A percentile compares a stretch with the other conserved stretches of the same genome.
phyloP scores from a whole-genome alignment of 2,113 vertebrate species.

The Ranitomeya variabilis region DNA sequence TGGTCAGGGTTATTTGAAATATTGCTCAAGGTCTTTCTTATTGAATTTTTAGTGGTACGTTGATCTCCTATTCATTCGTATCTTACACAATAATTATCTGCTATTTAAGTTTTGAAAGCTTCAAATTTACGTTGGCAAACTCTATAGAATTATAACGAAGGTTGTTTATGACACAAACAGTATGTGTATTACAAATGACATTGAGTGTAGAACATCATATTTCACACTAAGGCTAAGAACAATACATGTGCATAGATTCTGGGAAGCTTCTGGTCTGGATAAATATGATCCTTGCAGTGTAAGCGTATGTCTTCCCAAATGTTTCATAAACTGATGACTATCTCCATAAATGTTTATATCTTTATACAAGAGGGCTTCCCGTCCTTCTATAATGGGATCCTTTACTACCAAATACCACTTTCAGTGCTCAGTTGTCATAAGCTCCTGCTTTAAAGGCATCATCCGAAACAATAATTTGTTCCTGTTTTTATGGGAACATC shows the following conservation, averaged over 20 bases:
- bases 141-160: background rate
- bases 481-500: too few species aligned
- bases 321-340: background rate
- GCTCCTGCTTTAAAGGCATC: background rate
- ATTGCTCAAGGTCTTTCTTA: constrained; percentile 31
- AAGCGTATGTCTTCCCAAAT: background rate
- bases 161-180: background rate
- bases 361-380: too few species aligned
- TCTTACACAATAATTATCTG: background rate
- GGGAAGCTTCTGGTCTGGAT: background rate
- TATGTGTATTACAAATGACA: too few species aligned
- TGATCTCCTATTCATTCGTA: background rate
- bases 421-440: background rate
- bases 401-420: background rate
- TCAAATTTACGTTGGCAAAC: background rate
- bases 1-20: constrained; percentile 48
- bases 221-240: background rate
- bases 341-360: background rate
- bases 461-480: too few species aligned
- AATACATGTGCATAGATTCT: background rate
- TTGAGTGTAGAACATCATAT: too few species aligned
- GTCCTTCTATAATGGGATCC: background rate
- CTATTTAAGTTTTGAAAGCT: background rate
- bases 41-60: background rate
- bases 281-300: background rate